These are phyloP conservation scores for Crypturellus undulatus DNA, from an alignment of 2,113 vertebrate genomes.

Conservation along the genomic window DNA sequence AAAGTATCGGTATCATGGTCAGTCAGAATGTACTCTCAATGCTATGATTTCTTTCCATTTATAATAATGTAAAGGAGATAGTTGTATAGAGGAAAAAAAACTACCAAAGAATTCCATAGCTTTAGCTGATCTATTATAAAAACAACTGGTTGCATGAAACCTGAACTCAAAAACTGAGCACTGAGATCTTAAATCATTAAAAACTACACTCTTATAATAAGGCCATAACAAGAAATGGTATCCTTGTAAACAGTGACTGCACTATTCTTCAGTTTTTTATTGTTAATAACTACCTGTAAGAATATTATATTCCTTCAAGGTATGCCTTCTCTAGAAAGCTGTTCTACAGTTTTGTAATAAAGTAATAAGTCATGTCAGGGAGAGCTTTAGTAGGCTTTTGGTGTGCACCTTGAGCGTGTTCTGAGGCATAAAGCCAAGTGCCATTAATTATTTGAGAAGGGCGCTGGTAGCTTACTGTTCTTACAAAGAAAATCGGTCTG, in stretches of 20 bases:
- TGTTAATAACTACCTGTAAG: conserved; percentile 10
- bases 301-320: conserved; percentile 12
- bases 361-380: conserved; percentile 6
- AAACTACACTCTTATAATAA: neutral
- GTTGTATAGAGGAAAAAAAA: neutral
- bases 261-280: neutral
- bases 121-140: neutral
- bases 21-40: neutral
- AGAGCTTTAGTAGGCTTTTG: conserved; percentile 25
- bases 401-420: neutral
- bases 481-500: neutral
- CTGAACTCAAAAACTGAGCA: neutral
- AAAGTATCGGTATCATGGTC: neutral
- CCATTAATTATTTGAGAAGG: conserved; percentile 27
- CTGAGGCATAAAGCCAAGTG: neutral
- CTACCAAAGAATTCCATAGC: neutral
- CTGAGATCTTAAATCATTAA: neutral
- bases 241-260: conserved; percentile 18
- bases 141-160: neutral
- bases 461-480: neutral
- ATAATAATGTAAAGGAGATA: neutral
- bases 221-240: neutral
- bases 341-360: neutral
- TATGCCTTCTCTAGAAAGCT: conserved; percentile 1
- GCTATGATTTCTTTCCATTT: neutral